Evolutionary conservation across 2,888 invertebrate genomes (phyloP).

Genomic region (Epiperipatus broadwayi): DNA sequence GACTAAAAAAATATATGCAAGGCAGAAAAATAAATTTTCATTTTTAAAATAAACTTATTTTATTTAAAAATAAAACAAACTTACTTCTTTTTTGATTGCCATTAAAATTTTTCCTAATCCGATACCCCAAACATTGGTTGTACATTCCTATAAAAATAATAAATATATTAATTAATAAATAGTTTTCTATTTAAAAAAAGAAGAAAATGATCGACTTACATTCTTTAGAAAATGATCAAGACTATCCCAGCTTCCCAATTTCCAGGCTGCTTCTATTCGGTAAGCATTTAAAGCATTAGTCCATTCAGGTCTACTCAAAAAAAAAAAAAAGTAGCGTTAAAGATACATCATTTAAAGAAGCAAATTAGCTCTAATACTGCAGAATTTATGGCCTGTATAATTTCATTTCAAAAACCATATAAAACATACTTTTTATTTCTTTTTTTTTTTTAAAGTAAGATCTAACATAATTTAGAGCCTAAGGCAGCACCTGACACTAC

Average conservation of each 20-base stretch:
- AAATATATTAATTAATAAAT: not conserved
- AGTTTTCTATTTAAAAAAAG: not conserved
- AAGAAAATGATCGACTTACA: not conserved
- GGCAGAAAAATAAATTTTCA: no score
- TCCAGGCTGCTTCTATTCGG: constrained; percentile 68
- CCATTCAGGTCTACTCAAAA: constrained; percentile 17
- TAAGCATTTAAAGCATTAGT: constrained; percentile 35
- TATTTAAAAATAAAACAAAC: no score
- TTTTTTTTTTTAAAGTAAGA: no score
- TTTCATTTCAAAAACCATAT: constrained; percentile 16
- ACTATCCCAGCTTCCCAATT: constrained; percentile 60
- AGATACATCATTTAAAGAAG: not conserved
- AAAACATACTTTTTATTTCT: constrained; percentile 4
- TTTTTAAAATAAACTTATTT: no score
- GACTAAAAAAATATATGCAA: no score
- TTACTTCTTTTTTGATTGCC: constrained; percentile 25
- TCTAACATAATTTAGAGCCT: no score
- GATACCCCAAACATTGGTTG: constrained; percentile 42
- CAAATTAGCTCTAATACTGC: constrained; percentile 10
- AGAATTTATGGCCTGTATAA: no score
- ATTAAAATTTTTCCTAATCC: constrained; percentile 50
- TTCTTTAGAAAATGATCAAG: constrained; percentile 42
- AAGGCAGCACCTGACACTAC: no score
- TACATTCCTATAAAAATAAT: constrained; percentile 12
- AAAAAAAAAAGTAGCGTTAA: not conserved